These are phyloP conservation scores for Andrena fulva DNA, from an alignment of 2,888 invertebrate species.

Conservation along the genomic window DNA sequence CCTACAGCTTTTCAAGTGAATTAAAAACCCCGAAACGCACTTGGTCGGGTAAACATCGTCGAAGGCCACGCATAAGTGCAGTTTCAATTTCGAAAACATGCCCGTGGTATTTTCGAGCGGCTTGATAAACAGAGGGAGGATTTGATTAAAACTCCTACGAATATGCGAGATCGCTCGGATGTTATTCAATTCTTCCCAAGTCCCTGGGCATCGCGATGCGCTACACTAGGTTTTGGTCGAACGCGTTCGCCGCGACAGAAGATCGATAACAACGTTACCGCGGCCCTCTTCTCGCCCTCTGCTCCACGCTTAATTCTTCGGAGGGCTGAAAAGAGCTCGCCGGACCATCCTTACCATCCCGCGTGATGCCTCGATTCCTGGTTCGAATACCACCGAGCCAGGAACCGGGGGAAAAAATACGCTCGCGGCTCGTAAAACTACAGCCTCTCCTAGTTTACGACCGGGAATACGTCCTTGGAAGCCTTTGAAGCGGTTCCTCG, in stretches of 20 bases:
- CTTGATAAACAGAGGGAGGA: background rate
- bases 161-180: background rate
- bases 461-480: constrained; percentile 39
- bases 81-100: background rate
- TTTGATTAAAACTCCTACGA: background rate
- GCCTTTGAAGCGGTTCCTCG: constrained; percentile 48
- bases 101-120: background rate
- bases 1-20: background rate
- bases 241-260: background rate
- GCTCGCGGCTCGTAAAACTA: constrained; percentile 28
- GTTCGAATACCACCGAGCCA: background rate
- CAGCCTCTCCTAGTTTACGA: constrained; percentile 47
- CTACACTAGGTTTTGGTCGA: background rate
- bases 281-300: background rate
- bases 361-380: constrained; percentile 1
- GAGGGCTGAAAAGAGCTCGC: background rate
- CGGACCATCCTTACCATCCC: background rate
- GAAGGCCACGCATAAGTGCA: background rate
- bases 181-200: background rate
- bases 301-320: constrained; percentile 9
- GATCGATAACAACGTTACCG: constrained; percentile 22
- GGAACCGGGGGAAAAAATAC: background rate
- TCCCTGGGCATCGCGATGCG: background rate
- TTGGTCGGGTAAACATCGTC: constrained; percentile 5
- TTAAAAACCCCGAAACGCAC: constrained; percentile 13